These are phyloP conservation scores for Marmota flaviventris DNA, from an alignment of 2,113 vertebrate species.

Conservation along the genomic window DNA sequence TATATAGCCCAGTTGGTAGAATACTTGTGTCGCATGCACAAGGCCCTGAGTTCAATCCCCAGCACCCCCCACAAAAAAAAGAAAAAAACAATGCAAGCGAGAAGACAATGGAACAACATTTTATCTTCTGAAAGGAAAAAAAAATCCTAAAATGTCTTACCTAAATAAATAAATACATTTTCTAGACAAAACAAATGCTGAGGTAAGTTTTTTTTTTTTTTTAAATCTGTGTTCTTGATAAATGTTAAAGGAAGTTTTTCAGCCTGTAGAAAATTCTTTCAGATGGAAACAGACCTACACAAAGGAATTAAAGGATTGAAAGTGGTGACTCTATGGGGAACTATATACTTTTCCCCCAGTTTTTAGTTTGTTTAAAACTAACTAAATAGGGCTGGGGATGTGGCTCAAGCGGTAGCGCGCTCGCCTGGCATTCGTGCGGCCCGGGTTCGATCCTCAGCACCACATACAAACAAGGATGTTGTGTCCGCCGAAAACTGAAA, in stretches of 20 bases:
- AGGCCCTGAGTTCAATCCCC: no score
- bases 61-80: no score
- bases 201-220: conserved; percentile 9
- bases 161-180: not conserved
- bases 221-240: not conserved
- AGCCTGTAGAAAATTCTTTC: conserved; percentile 10
- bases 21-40: no score
- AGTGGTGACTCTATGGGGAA: conserved; percentile 18
- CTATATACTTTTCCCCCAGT: not conserved
- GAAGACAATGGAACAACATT: no score
- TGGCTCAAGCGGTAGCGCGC: no score
- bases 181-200: conserved; percentile 23
- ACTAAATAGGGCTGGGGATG: not conserved
- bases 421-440: no score
- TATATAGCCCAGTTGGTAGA: no score
- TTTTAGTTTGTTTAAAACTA: conserved; percentile 13
- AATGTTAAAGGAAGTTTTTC: conserved; percentile 15
- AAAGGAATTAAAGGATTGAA: not conserved
- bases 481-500: no score
- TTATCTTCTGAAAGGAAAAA: not conserved
- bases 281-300: not conserved
- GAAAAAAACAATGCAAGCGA: no score
- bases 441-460: no score
- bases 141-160: not conserved
- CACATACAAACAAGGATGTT: no score